phyloP scores from a whole-genome alignment of 64 coral and sea anemone genomes.

The Stichodactyla helianthus region DNA sequence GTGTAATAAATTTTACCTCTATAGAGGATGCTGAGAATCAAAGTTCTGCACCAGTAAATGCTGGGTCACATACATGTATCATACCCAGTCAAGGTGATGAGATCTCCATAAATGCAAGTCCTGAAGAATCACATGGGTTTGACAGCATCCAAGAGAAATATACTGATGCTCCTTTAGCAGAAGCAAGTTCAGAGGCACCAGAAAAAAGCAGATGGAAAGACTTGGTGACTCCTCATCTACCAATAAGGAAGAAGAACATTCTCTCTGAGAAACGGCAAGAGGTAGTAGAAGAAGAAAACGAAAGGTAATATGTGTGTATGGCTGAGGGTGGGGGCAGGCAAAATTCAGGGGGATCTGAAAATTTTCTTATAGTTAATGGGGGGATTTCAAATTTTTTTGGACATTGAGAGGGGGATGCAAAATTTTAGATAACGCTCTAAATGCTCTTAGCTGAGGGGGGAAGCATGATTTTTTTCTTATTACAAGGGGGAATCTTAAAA shows the following conservation, averaged over 20 bases:
- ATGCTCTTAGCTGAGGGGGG: too few species aligned
- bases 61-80: background rate
- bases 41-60: background rate
- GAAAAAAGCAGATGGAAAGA: conserved; percentile 33
- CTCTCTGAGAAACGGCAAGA: background rate
- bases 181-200: background rate
- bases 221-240: conserved; percentile 46
- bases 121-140: background rate
- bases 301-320: background rate
- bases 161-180: background rate
- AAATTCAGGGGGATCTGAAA: background rate
- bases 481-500: too few species aligned
- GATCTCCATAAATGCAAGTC: background rate
- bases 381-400: too few species aligned
- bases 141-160: background rate
- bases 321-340: background rate
- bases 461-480: too few species aligned
- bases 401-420: too few species aligned
- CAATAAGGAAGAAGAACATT: conserved; percentile 18
- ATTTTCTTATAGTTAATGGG: too few species aligned
- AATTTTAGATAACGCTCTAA: too few species aligned
- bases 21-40: background rate
- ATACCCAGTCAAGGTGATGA: background rate
- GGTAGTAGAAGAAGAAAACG: background rate
- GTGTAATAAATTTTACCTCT: background rate